phyloP scores from a whole-genome alignment of 1,140 invertebrate genomes.

The Liolophura sinensis region DNA sequence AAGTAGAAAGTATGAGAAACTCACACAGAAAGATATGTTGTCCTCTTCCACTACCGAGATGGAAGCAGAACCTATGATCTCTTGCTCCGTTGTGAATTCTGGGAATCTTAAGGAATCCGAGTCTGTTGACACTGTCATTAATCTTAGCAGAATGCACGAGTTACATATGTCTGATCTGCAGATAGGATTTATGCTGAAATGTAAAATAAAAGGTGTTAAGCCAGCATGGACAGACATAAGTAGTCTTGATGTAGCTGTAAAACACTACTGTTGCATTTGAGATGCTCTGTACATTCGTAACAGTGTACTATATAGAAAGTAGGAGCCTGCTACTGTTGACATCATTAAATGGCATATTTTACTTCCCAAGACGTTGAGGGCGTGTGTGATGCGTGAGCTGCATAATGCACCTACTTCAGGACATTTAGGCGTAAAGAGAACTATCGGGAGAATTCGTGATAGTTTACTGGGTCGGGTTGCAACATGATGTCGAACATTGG shows the following conservation, averaged over 20 bases:
- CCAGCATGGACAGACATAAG: conserved; percentile 7
- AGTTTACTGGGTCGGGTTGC: background rate
- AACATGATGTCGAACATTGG: no score
- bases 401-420: conserved; percentile 13
- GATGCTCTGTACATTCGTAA: conserved; percentile 3
- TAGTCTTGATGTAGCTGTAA: background rate
- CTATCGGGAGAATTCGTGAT: conserved; percentile 3
- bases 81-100: no score
- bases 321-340: background rate
- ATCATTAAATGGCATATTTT: background rate
- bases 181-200: no score
- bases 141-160: no score
- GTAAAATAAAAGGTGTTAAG: no score
- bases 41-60: no score
- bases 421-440: conserved; percentile 18
- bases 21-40: no score
- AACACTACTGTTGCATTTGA: conserved; percentile 10
- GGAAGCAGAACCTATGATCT: no score
- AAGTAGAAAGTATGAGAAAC: no score
- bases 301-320: background rate
- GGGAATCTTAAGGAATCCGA: no score
- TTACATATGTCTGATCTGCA: no score
- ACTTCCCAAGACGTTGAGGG: background rate
- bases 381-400: conserved; percentile 7
- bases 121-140: no score